Conservation (phyloP, 2,113 vertebrate species). For the Pangasianodon gigas region DNA sequence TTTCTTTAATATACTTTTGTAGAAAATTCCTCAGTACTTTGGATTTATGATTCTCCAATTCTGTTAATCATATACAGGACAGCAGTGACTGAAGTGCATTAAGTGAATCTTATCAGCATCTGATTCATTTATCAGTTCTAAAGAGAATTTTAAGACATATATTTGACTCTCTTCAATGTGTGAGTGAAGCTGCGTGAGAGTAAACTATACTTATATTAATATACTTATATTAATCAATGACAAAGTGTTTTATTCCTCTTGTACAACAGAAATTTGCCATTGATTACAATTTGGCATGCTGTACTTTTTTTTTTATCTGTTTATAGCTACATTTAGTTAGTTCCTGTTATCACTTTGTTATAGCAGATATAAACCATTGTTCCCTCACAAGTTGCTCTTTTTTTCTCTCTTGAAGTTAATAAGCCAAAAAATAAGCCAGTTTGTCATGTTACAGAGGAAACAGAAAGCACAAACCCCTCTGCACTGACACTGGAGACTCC, state of each 20-base stretch:
- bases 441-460: no score
- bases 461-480: background rate
- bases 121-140: background rate
- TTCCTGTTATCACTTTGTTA: background rate
- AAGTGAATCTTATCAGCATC: background rate
- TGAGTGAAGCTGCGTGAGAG: no score
- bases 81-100: background rate
- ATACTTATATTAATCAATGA: no score
- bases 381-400: no score
- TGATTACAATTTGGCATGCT: no score
- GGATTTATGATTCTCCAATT: background rate
- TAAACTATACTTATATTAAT: no score
- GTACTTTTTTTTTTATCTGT: background rate
- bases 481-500: background rate
- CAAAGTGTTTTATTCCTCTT: no score
- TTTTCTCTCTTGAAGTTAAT: no score
- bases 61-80: background rate
- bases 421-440: no score
- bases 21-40: background rate
- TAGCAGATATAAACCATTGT: no score
- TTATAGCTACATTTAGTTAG: background rate
- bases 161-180: background rate
- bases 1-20: background rate
- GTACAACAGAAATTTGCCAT: no score
- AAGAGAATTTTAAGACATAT: no score